Conservation (phyloP, 2,888 invertebrate species). For the Ectropis crepuscularia region DNA sequence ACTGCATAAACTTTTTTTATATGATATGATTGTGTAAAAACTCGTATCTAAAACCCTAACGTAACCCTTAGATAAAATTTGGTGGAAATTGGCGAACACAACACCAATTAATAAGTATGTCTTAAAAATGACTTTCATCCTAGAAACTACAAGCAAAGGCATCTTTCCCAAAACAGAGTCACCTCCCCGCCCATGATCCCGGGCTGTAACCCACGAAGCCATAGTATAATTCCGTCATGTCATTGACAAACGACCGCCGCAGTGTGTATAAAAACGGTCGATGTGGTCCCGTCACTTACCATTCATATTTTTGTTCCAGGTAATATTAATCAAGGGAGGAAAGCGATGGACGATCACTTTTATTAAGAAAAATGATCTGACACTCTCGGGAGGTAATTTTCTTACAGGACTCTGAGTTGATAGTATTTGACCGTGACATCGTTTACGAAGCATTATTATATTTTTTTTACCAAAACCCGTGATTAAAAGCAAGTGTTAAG, state of each 20-base stretch:
- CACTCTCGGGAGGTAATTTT: conserved; percentile 6
- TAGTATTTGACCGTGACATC: background rate
- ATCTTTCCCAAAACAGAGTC: background rate
- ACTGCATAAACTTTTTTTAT: no score
- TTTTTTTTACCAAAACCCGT: no score
- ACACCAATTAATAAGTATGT: no score
- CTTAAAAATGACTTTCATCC: no score
- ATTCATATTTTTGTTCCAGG: conserved; percentile 33
- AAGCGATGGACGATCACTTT: conserved; percentile 10
- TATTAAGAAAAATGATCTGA: conserved; percentile 21
- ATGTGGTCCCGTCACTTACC: conserved; percentile 27
- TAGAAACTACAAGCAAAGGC: no score
- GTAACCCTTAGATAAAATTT: no score
- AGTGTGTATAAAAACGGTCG: conserved; percentile 20
- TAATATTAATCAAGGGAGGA: conserved; percentile 25
- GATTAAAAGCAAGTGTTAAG: no score
- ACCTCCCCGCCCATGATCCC: conserved; percentile 1
- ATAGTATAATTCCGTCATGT: conserved; percentile 23
- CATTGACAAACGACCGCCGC: conserved; percentile 24
- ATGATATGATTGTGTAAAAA: no score
- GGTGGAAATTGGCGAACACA: no score
- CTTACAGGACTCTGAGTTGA: background rate
- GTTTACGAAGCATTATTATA: no score
- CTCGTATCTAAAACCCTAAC: no score
- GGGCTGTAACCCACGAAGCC: conserved; percentile 20